These are phyloP conservation scores for Polydrusus tereticollis DNA, from an alignment of 2,888 invertebrate genomes.

Conservation along the genomic window DNA sequence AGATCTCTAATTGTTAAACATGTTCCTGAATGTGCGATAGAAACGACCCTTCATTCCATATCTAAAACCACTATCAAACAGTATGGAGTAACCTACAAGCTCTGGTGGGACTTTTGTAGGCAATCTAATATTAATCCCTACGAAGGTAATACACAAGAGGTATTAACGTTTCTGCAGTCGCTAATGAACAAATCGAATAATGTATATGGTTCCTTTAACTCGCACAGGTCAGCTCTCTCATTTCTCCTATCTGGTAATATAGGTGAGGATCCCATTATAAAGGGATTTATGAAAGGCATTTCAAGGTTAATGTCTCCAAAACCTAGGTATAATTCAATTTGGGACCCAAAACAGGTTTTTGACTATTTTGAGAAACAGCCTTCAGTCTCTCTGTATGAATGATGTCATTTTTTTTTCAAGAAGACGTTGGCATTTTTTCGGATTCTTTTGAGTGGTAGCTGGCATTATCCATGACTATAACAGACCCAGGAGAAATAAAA, in stretches of 20 bases:
- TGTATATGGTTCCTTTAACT: conserved; percentile 53
- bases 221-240: no score
- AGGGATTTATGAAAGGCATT: conserved; percentile 54
- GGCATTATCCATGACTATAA: no score
- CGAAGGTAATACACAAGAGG: conserved; percentile 7
- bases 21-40: conserved; percentile 40
- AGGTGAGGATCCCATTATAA: conserved; percentile 46
- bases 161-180: conserved; percentile 43
- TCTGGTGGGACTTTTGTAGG: conserved; percentile 52
- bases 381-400: no score
- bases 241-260: conserved; percentile 55
- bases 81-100: conserved; percentile 47
- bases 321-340: conserved; percentile 54
- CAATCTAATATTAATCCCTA: conserved; percentile 28
- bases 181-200: conserved; percentile 11
- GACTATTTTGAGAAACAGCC: conserved; percentile 40
- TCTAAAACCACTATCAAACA: conserved; percentile 51
- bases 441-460: no score
- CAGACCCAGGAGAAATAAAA: no score
- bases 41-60: conserved; percentile 49
- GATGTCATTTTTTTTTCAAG: no score
- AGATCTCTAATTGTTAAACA: conserved; percentile 31
- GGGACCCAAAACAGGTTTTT: conserved; percentile 54
- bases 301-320: conserved; percentile 48
- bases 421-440: no score